Base-by-base conservation (phyloP, 53 echinoderm and acorn worm genomes). In the Antedon mediterranea region DNA sequence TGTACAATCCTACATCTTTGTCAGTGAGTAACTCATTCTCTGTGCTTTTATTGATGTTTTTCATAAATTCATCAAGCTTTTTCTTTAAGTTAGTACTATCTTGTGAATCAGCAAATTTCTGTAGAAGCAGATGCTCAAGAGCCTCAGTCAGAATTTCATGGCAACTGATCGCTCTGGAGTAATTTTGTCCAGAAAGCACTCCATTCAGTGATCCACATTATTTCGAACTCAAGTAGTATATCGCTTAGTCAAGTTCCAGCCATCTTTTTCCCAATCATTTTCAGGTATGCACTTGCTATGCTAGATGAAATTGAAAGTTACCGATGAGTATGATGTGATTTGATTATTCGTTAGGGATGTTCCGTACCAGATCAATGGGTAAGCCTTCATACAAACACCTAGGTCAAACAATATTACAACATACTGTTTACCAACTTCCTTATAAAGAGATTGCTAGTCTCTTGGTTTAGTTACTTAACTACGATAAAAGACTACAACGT, bases 211-310 rank as follows among this genome's bases (percentile, higher is more conserved):
- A 83, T 4, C 91, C 80, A 83, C 74, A 77, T 83, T 23, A 88
- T 71, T 33, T 43, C 81, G 11, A 83, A 79, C 71, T 88, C 88
- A 34, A 80, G 9, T 20, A 87, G 31, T 1, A 82, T 34, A 57
- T 90, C 87, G 76, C 75, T 20, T 18, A 82, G 32, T 1, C 82
- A 87, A 43, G 79, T 43, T 13, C 85, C 87, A 42, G 81, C 71
- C 82, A 87, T 87, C 79, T 82, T 87, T 73, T 90, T 84, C 18
- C 87, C 90, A 31, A 90, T 31, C 87, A 87, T 87, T 30, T 85
- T 87, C 23, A 87, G 32, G 41, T 90, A 88, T 28, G 82, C 83
- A 79, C 79, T 79, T 28, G 34, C 76, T 6, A 71, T 28, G 34
- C 76, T 6, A 71, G 23, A 76, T 88, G 90, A 74, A 90, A 90